Percentiles rank a stretch among this genome's conserved stretches.
Evolutionary conservation across 2,888 invertebrate species (phyloP).

Genomic region (Drosophila tripunctata): DNA sequence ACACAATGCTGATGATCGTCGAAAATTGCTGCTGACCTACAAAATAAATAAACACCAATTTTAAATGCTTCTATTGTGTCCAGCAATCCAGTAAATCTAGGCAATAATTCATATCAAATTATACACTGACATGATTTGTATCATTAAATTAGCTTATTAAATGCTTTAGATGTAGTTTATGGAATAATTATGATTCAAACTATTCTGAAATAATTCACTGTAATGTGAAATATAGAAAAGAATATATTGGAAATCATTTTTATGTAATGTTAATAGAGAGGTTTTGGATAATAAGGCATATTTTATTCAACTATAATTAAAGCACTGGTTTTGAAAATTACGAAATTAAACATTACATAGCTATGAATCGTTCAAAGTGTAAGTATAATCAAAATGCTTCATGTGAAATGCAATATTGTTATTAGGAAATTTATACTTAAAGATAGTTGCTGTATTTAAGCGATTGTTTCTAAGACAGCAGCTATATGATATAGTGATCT

Average conservation of each 20-base stretch:
- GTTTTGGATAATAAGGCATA: too few relatives aligned
- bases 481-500: too few relatives aligned
- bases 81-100: background rate
- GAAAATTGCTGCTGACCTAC: conserved; percentile 6
- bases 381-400: too few relatives aligned
- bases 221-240: background rate
- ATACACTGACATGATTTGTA: background rate
- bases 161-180: background rate
- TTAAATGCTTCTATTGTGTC: conserved; percentile 1
- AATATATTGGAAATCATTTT: background rate
- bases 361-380: too few relatives aligned
- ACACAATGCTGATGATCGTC: conserved; percentile 1
- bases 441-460: too few relatives aligned
- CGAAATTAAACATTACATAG: too few relatives aligned
- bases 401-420: too few relatives aligned
- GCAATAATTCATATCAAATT: conserved; percentile 18
- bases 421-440: too few relatives aligned
- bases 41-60: background rate
- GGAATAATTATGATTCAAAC: background rate
- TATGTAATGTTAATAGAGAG: background rate
- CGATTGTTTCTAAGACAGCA: too few relatives aligned
- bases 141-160: background rate
- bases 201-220: background rate
- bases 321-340: too few relatives aligned
- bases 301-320: too few relatives aligned